These are phyloP conservation scores for Lepidocolaptes lacrymiger DNA, from an alignment of 2,797 vertebrate species.

Conservation along the genomic window DNA sequence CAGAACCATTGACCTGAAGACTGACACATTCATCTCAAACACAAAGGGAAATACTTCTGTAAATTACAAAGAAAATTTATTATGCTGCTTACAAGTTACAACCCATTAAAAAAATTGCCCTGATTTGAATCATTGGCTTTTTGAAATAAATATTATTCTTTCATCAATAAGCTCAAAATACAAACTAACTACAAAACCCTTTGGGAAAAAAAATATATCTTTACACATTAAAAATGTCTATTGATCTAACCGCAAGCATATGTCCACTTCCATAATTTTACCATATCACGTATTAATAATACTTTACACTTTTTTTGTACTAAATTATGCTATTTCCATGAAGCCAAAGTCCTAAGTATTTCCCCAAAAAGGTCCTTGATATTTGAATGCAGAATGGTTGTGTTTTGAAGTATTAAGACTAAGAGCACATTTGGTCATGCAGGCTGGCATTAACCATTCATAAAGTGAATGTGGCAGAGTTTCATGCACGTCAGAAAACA, in stretches of 20 bases:
- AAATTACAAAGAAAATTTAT: conserved; percentile 42
- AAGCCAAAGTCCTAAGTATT: conserved; percentile 38
- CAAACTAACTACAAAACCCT: conserved; percentile 56
- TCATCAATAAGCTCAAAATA: conserved; percentile 64
- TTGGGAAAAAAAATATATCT: conserved; percentile 40
- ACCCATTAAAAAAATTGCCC: conserved; percentile 47
- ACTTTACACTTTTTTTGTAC: conserved; percentile 9
- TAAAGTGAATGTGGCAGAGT: neutral
- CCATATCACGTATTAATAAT: conserved; percentile 13
- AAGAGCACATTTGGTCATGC: neutral
- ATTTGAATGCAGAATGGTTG: neutral
- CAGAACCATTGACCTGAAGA: conserved; percentile 9
- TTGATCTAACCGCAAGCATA: conserved; percentile 52
- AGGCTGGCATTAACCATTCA: neutral
- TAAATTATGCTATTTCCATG: conserved; percentile 8
- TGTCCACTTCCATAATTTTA: conserved; percentile 44
- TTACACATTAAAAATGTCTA: conserved; percentile 63
- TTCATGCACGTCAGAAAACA: neutral
- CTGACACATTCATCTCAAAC: conserved; percentile 6
- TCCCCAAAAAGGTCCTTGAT: neutral
- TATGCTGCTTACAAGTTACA: conserved; percentile 22
- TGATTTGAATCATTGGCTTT: conserved; percentile 63
- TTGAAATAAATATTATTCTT: conserved; percentile 61
- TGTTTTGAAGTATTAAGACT: neutral
- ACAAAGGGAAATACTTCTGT: conserved; percentile 29